phyloP scores from a whole-genome alignment of 1,140 invertebrate species.

The Pectinophora gossypiella region DNA sequence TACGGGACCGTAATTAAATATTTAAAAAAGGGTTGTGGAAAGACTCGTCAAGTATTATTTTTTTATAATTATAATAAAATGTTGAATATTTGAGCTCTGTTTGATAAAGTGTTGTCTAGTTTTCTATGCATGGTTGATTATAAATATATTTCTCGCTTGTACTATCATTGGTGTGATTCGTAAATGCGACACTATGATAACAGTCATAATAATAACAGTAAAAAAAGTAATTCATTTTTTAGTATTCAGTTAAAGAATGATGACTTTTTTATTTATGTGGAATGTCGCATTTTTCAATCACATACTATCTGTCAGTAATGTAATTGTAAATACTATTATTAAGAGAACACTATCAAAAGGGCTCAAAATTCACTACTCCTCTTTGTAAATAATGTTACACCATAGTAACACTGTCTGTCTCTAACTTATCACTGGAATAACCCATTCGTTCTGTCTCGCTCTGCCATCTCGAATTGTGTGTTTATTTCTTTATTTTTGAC shows the following conservation, averaged over 20 bases:
- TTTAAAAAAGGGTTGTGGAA: constrained; percentile 64
- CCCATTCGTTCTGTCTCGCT: constrained; percentile 12
- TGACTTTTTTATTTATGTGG: no score
- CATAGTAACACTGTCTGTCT: constrained; percentile 44
- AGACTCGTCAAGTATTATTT: constrained; percentile 33
- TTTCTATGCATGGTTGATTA: not conserved
- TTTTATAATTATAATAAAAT: not conserved
- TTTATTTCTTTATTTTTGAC: constrained; percentile 37
- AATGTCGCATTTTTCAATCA: no score
- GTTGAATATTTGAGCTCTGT: constrained; percentile 27
- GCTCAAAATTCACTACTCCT: constrained; percentile 24
- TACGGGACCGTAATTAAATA: not conserved
- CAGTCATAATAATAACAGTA: no score
- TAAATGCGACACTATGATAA: no score
- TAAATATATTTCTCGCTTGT: no score
- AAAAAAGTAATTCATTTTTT: no score
- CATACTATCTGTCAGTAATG: no score
- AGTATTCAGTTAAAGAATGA: no score
- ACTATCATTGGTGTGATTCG: no score
- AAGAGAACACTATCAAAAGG: constrained; percentile 25
- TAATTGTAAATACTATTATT: no score
- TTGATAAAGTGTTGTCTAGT: constrained; percentile 19
- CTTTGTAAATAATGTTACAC: constrained; percentile 53
- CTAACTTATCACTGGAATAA: constrained; percentile 34
- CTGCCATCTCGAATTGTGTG: constrained; percentile 28